Evolutionary conservation across 2,797 vertebrate species (phyloP).

Genomic region (Prunella strophiata): DNA sequence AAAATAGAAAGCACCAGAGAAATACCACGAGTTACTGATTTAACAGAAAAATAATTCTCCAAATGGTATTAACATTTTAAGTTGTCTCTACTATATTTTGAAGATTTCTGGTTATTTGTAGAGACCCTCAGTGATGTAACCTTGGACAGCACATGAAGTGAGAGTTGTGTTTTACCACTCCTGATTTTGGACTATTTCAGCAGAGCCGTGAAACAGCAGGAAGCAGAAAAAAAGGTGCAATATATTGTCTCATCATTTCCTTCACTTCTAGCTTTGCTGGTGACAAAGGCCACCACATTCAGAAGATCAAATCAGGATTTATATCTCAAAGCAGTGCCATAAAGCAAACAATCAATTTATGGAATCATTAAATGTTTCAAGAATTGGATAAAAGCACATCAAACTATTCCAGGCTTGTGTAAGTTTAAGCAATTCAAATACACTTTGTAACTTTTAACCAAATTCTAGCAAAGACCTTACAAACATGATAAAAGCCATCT

Average conservation of each 20-base stretch:
- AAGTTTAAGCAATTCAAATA: not conserved
- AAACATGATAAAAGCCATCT: not conserved
- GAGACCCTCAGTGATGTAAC: not conserved
- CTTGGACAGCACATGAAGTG: not conserved
- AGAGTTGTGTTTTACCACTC: not conserved
- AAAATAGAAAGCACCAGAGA: slow-evolving; percentile 19
- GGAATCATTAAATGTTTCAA: not conserved
- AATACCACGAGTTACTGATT: not conserved
- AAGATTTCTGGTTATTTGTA: not conserved
- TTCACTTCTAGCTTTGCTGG: not conserved
- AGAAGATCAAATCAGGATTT: not conserved
- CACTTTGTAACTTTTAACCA: not conserved
- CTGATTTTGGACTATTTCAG: not conserved
- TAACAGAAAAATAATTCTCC: slow-evolving; percentile 5
- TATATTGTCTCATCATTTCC: not conserved
- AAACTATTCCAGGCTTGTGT: not conserved
- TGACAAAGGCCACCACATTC: not conserved
- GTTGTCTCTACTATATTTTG: not conserved
- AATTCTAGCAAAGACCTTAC: not conserved
- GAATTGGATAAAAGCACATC: not conserved
- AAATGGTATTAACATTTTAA: not conserved
- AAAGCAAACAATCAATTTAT: not conserved
- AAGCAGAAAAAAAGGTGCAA: not conserved
- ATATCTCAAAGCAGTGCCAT: not conserved
- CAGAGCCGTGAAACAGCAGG: not conserved